phyloP scores from a whole-genome alignment of 2,113 vertebrate genomes.

The Embiotoca jacksoni region DNA sequence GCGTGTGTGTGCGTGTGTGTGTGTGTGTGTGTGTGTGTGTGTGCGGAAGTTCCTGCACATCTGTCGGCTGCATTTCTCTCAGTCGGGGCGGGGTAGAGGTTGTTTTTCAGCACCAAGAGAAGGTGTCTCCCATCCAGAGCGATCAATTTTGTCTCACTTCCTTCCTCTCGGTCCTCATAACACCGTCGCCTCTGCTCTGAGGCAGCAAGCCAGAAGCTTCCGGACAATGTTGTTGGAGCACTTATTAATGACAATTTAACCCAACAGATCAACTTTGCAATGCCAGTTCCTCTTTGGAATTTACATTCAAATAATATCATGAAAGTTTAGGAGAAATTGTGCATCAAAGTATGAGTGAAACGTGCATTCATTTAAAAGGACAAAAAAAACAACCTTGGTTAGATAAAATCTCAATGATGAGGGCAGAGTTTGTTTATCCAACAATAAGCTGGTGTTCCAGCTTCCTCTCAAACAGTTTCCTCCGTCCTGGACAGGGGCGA shows the following conservation, averaged over 20 bases:
- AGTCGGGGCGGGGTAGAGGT: constrained; percentile 58
- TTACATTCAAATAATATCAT: too few relatives aligned
- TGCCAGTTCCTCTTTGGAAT: constrained; percentile 18
- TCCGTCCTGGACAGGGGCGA: constrained; percentile 72
- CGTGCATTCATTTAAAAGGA: not conserved
- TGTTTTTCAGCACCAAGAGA: constrained; percentile 82
- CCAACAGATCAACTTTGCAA: constrained; percentile 36
- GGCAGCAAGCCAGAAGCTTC: constrained; percentile 75
- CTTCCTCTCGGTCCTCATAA: constrained; percentile 76
- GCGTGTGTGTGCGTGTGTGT: constrained; percentile 36
- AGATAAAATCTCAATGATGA: constrained; percentile 25
- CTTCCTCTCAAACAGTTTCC: constrained; percentile 72
- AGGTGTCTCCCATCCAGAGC: constrained; percentile 76
- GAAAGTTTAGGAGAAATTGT: not conserved
- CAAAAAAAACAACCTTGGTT: not conserved
- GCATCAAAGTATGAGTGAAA: not conserved
- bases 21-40: constrained; percentile 24
- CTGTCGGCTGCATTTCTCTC: constrained; percentile 82
- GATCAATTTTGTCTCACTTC: constrained; percentile 71
- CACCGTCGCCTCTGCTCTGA: constrained; percentile 66
- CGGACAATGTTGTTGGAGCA: constrained; percentile 46
- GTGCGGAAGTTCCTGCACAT: constrained; percentile 84
- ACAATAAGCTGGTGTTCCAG: constrained; percentile 56
- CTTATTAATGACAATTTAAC: constrained; percentile 27
- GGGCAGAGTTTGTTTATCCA: constrained; percentile 56